Evolutionary conservation across 1,140 invertebrate species (phyloP).

Genomic region (Belonocnema kinseyi): DNA sequence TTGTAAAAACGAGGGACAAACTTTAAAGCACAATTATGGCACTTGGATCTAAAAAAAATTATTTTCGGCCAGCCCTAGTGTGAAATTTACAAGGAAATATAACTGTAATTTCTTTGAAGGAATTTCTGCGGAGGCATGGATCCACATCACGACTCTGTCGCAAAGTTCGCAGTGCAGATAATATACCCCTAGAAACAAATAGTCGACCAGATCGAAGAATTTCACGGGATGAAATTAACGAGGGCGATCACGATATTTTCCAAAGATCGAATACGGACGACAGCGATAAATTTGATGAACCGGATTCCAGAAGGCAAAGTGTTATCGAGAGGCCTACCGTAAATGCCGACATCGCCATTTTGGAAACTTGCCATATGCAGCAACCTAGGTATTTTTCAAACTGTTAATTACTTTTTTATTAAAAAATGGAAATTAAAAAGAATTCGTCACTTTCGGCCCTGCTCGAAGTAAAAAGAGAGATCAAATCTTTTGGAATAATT

Average conservation of each 20-base stretch:
- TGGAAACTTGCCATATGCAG: conserved; percentile 61
- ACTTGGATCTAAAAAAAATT: no score
- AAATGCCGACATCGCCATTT: conserved; percentile 56
- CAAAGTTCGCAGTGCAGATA: conserved; percentile 84
- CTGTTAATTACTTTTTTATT: not conserved
- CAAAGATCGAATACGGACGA: conserved; percentile 61
- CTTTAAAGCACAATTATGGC: no score
- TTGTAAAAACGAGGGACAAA: no score
- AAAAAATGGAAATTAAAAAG: no score
- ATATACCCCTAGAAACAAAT: conserved; percentile 73
- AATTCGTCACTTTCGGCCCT: no score
- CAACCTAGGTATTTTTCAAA: conserved; percentile 59
- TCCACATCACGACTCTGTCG: conserved; percentile 86
- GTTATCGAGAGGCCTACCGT: conserved; percentile 64
- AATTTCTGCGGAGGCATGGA: conserved; percentile 84
- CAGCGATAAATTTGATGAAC: conserved; percentile 64
- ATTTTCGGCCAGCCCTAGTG: no score
- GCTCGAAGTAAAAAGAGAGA: no score
- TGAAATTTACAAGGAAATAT: not conserved
- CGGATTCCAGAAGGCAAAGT: conserved; percentile 61
- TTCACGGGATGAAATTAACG: conserved; percentile 68
- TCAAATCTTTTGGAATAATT: no score
- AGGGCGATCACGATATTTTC: conserved; percentile 74
- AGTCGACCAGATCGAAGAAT: conserved; percentile 63
- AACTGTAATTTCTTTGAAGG: conserved; percentile 55